phyloP scores from a whole-genome alignment of 2,888 invertebrate genomes.

The Julus scandinavius region DNA sequence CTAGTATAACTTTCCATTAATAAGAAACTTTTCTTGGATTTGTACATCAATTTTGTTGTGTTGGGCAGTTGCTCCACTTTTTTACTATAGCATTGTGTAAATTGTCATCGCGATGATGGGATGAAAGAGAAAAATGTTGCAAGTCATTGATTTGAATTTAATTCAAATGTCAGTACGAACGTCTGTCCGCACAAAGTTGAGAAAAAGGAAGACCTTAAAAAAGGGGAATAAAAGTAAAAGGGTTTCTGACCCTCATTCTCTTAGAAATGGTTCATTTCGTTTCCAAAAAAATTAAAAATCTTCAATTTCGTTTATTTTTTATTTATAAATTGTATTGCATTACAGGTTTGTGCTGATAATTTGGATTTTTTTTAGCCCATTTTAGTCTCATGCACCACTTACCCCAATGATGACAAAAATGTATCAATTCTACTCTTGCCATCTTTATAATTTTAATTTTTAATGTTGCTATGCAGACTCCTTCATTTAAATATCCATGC shows the following conservation, averaged over 20 bases:
- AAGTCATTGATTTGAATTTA: not conserved
- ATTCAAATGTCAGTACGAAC: not conserved
- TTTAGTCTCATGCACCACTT: not conserved
- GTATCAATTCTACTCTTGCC: not conserved
- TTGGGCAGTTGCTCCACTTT: not conserved
- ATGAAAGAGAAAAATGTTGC: not conserved
- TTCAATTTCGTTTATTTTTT: not conserved
- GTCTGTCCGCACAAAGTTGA: not conserved
- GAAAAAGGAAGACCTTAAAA: not conserved
- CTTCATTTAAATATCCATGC: not conserved
- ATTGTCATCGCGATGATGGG: not conserved
- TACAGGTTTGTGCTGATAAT: not conserved
- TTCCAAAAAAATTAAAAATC: not conserved
- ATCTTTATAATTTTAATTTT: not conserved
- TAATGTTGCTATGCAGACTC: not conserved
- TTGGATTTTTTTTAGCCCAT: not conserved
- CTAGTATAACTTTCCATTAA: too few species aligned
- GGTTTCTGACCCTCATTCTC: conserved; percentile 2
- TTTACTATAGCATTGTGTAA: not conserved
- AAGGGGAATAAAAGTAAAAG: not conserved
- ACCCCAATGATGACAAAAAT: not conserved
- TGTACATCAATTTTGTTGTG: too few species aligned
- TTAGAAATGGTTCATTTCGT: not conserved
- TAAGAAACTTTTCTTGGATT: too few species aligned
- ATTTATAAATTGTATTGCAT: not conserved